These are phyloP conservation scores for Amphipoea oculea DNA, from an alignment of 2,888 invertebrate genomes.

Conservation along the genomic window DNA sequence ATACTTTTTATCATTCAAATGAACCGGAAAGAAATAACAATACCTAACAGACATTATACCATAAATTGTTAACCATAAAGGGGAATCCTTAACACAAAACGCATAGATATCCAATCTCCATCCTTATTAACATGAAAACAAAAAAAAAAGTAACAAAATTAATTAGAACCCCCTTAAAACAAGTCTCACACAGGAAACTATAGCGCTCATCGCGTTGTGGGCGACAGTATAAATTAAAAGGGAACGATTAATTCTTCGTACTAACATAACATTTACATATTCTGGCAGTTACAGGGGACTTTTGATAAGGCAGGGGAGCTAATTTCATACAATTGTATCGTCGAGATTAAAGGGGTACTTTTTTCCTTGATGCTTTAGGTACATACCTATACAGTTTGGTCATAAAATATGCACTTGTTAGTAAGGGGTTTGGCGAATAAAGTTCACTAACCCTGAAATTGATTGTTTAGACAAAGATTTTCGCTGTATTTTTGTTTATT, in stretches of 20 bases:
- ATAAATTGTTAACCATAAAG: slow-evolving; percentile 20
- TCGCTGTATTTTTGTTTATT: background rate
- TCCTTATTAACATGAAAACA: slow-evolving; percentile 56
- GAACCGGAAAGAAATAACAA: slow-evolving; percentile 33
- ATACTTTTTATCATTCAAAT: slow-evolving; percentile 35
- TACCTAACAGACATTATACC: background rate
- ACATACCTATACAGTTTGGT: slow-evolving; percentile 21
- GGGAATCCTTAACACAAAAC: slow-evolving; percentile 17
- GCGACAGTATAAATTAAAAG: slow-evolving; percentile 68
- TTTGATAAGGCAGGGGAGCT: slow-evolving; percentile 59
- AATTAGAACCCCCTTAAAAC: slow-evolving; percentile 53
- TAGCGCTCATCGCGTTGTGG: slow-evolving; percentile 52
- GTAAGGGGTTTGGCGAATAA: background rate
- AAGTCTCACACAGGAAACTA: slow-evolving; percentile 56
- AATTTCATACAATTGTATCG: slow-evolving; percentile 60
- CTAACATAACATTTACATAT: slow-evolving; percentile 69
- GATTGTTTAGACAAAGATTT: background rate
- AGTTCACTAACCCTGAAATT: slow-evolving; percentile 6
- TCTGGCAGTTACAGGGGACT: slow-evolving; percentile 61
- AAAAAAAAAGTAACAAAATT: slow-evolving; percentile 57
- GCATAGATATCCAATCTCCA: slow-evolving; percentile 42
- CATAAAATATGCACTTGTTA: slow-evolving; percentile 39
- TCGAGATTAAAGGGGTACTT: slow-evolving; percentile 57
- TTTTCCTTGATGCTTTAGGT: slow-evolving; percentile 40
- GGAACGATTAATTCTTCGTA: slow-evolving; percentile 68